Evolutionary conservation across 2,113 vertebrate species (phyloP).

Genomic region (Epinephelus lanceolatus): DNA sequence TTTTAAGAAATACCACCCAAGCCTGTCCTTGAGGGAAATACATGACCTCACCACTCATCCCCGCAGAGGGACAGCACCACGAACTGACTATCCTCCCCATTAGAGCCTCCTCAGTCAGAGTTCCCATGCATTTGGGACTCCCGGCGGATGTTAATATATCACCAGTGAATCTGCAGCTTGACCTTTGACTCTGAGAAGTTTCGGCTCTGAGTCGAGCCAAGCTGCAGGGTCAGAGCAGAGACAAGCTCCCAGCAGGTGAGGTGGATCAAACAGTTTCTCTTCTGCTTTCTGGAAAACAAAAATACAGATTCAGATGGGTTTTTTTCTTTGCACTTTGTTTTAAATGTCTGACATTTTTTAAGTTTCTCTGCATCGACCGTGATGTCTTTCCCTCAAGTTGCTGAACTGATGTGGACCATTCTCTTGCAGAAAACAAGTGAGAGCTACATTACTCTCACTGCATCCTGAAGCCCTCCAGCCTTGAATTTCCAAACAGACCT

Average conservation of each 20-base stretch:
- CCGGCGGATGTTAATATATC: slow-evolving; percentile 77
- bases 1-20: slow-evolving; percentile 43
- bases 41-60: slow-evolving; percentile 38
- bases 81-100: background rate
- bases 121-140: slow-evolving; percentile 64
- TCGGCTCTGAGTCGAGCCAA: slow-evolving; percentile 21
- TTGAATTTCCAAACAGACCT: slow-evolving; percentile 35
- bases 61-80: slow-evolving; percentile 15
- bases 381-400: background rate
- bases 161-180: slow-evolving; percentile 62
- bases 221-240: slow-evolving; percentile 26
- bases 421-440: background rate
- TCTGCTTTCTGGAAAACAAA: background rate
- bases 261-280: background rate
- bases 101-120: slow-evolving; percentile 3
- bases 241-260: slow-evolving; percentile 63
- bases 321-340: background rate
- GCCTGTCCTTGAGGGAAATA: slow-evolving; percentile 18
- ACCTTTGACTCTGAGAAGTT: slow-evolving; percentile 72
- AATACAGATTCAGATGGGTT: background rate
- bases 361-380: background rate
- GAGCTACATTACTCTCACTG: slow-evolving; percentile 6
- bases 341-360: background rate
- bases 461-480: background rate
- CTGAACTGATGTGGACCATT: background rate